Conservation (phyloP, 2,113 vertebrate genomes). For the Glareola pratincola region DNA sequence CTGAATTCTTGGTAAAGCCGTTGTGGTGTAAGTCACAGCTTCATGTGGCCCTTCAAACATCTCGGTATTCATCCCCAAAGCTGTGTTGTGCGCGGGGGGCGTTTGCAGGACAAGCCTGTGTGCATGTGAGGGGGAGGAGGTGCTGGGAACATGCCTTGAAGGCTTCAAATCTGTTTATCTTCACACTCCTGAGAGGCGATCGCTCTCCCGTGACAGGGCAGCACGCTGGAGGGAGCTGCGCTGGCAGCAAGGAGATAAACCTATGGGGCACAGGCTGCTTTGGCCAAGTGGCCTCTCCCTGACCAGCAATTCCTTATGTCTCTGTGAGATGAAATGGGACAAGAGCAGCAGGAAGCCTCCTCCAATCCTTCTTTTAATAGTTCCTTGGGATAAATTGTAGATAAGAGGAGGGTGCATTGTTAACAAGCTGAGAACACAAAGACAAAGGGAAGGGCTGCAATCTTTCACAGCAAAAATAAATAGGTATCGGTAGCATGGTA, state of each 20-base stretch:
- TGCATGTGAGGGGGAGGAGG: slow-evolving; percentile 50
- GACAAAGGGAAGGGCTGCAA: slow-evolving; percentile 6
- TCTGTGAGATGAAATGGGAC: slow-evolving; percentile 64
- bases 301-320: slow-evolving; percentile 58
- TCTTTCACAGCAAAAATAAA: slow-evolving; percentile 41
- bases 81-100: background rate
- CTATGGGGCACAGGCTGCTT: background rate
- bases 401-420: slow-evolving; percentile 60
- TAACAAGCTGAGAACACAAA: slow-evolving; percentile 53
- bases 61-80: background rate
- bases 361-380: slow-evolving; percentile 54
- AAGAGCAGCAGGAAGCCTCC: slow-evolving; percentile 68
- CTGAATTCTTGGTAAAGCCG: background rate
- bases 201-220: slow-evolving; percentile 65
- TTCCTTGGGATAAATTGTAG: slow-evolving; percentile 62
- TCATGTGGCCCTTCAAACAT: background rate
- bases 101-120: background rate
- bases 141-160: slow-evolving; percentile 67
- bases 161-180: slow-evolving; percentile 76
- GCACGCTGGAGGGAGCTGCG: slow-evolving; percentile 34
- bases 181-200: slow-evolving; percentile 72
- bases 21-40: slow-evolving; percentile 31
- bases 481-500: background rate
- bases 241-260: slow-evolving; percentile 56
- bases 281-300: slow-evolving; percentile 67